phyloP scores from a whole-genome alignment of 2,888 invertebrate genomes.

The Eupithecia subfuscata region DNA sequence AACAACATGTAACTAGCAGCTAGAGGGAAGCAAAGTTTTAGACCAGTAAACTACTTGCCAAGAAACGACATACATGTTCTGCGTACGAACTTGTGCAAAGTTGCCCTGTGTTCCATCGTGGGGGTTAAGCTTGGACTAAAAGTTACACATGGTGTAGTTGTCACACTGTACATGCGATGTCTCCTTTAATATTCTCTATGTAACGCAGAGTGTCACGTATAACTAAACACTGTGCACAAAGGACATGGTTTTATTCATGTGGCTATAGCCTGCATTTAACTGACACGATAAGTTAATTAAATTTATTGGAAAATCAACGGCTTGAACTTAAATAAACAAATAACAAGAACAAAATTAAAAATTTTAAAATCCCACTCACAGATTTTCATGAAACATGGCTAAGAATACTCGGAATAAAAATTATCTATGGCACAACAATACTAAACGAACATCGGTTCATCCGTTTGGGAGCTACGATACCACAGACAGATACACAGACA shows the following conservation, averaged over 20 bases:
- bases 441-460: no score
- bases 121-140: conserved; percentile 15
- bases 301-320: no score
- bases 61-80: conserved; percentile 4
- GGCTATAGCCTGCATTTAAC: neutral
- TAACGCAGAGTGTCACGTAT: neutral
- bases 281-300: neutral
- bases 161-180: neutral
- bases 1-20: neutral
- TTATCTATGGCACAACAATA: no score
- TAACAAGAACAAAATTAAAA: no score
- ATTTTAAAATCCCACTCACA: neutral
- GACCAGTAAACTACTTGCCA: conserved; percentile 3
- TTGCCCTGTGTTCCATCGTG: conserved; percentile 12
- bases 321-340: no score
- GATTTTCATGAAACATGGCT: no score
- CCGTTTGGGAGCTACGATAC: no score
- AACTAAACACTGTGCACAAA: neutral
- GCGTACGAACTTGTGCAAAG: conserved; percentile 16
- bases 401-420: no score
- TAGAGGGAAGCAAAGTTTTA: conserved; percentile 8
- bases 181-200: conserved; percentile 10
- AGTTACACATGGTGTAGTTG: conserved; percentile 1
- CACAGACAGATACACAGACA: no score
- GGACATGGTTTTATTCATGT: neutral